These are phyloP conservation scores for Agapornis roseicollis DNA, from an alignment of 2,113 vertebrate species.

Conservation along the genomic window DNA sequence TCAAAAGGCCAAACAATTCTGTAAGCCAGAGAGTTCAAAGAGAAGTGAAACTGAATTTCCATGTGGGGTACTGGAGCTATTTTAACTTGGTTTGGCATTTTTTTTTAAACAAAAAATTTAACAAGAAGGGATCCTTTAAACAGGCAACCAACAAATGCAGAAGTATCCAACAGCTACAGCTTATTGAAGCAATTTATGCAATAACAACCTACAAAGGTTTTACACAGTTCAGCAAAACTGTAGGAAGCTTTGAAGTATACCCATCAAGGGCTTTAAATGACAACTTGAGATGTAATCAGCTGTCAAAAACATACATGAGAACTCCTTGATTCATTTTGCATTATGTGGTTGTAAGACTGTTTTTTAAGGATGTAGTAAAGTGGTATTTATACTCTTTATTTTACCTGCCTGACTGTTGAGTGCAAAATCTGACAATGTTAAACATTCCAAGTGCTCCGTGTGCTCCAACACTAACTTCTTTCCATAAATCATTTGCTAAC, in stretches of 20 bases:
- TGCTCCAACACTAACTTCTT: not conserved
- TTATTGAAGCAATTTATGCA: constrained; percentile 13
- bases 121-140: not conserved
- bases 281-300: not conserved
- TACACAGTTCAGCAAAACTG: not conserved
- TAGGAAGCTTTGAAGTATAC: constrained; percentile 13
- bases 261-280: not conserved
- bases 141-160: not conserved
- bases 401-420: not conserved
- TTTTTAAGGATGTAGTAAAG: not conserved
- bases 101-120: not conserved
- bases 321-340: not conserved
- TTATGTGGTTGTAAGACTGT: not conserved
- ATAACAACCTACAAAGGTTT: constrained; percentile 5
- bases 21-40: not conserved
- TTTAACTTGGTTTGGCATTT: not conserved
- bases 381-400: not conserved
- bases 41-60: not conserved
- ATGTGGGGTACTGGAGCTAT: rapidly evolving
- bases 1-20: not conserved
- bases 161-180: not conserved
- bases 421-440: not conserved
- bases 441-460: not conserved
- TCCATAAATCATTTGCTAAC: not conserved
- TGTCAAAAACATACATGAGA: not conserved